Evolutionary conservation across 2,113 vertebrate species (phyloP).

Genomic region (Sinocyclocheilus rhinocerous): DNA sequence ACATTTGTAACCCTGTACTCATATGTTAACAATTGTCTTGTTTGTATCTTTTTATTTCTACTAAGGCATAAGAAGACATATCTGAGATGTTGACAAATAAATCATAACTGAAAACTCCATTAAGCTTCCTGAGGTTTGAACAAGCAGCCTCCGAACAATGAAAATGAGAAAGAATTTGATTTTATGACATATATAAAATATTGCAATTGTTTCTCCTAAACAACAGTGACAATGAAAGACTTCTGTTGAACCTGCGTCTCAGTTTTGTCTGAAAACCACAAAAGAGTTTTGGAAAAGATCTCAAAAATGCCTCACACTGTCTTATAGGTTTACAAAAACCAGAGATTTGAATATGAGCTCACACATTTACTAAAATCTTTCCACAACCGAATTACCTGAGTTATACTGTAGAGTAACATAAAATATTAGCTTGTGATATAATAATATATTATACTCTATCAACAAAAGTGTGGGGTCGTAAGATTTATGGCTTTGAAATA

Average conservation of each 20-base stretch:
- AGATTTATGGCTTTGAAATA: background rate
- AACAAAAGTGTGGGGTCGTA: background rate
- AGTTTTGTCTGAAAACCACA: background rate
- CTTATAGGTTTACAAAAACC: background rate
- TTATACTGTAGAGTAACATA: background rate
- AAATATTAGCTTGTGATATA: background rate
- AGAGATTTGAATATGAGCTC: background rate
- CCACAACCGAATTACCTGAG: background rate
- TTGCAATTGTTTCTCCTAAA: background rate
- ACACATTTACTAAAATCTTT: background rate
- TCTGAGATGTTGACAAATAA: background rate
- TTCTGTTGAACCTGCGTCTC: background rate
- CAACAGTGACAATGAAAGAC: background rate
- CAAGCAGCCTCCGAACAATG: background rate
- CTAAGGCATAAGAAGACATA: background rate
- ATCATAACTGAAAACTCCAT: background rate
- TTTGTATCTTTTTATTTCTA: background rate
- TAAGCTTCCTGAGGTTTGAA: background rate
- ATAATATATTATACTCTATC: background rate
- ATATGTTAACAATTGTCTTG: background rate
- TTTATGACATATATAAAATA: background rate
- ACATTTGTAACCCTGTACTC: background rate
- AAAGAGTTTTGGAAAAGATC: background rate
- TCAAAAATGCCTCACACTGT: background rate
- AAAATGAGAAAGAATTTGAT: background rate